Evolutionary conservation across 2,888 invertebrate genomes (phyloP).

Genomic region (Chesias legatella): DNA sequence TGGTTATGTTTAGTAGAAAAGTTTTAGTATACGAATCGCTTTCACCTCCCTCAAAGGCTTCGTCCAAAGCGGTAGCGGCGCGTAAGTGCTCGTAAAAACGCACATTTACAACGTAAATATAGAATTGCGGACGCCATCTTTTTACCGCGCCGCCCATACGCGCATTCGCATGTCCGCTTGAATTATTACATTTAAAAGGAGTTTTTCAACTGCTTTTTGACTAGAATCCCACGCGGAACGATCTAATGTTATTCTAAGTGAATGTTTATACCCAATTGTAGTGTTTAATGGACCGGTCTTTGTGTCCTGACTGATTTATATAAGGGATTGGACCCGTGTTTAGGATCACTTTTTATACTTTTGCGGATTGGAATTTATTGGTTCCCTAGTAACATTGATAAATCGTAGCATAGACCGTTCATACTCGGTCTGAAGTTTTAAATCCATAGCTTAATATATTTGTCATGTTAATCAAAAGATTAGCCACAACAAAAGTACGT

Average conservation of each 20-base stretch:
- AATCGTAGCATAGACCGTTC: background rate
- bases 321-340: conserved; percentile 10
- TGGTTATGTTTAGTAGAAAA: no score
- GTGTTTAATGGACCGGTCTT: conserved; percentile 25
- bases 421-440: no score
- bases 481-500: no score
- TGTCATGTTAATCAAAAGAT: no score
- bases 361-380: conserved; percentile 1
- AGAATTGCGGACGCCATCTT: conserved; percentile 56
- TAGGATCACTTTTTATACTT: conserved; percentile 12
- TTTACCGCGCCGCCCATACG: conserved; percentile 51
- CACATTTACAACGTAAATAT: conserved; percentile 74
- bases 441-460: no score
- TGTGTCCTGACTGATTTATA: conserved; percentile 27
- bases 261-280: conserved; percentile 41
- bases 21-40: conserved; percentile 27
- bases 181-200: conserved; percentile 56
- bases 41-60: conserved; percentile 20
- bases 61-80: conserved; percentile 44
- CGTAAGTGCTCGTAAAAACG: conserved; percentile 63
- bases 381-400: conserved; percentile 4
- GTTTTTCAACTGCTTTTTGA: conserved; percentile 37
- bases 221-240: conserved; percentile 30
- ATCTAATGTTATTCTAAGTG: conserved; percentile 37
- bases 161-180: conserved; percentile 41